Evolutionary conservation across 2,888 invertebrate genomes (phyloP).

Genomic region (Hipparchia semele): DNA sequence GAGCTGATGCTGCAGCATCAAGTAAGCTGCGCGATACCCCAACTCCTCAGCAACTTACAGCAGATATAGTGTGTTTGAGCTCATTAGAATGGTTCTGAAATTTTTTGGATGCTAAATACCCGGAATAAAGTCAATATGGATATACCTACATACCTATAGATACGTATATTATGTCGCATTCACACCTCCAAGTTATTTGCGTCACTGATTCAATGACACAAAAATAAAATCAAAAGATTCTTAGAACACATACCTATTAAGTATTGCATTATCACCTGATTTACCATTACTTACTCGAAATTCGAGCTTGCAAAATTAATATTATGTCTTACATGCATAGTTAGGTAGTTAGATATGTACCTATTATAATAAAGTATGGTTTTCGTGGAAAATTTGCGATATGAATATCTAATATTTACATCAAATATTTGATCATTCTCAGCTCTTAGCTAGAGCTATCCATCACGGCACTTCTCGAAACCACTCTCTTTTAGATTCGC

Average conservation of each 20-base stretch:
- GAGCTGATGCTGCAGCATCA: too few relatives aligned
- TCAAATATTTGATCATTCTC: slow-evolving; percentile 28
- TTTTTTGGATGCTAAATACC: too few relatives aligned
- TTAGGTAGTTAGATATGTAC: not conserved
- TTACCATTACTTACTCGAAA: slow-evolving; percentile 17
- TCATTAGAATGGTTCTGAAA: too few relatives aligned
- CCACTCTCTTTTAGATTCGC: not conserved
- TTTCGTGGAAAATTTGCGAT: slow-evolving; percentile 31
- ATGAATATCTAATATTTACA: slow-evolving; percentile 17
- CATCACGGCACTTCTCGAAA: slow-evolving; percentile 18
- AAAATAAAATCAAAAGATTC: slow-evolving; percentile 17
- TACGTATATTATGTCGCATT: not conserved
- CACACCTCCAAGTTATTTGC: slow-evolving; percentile 13
- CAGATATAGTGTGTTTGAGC: too few relatives aligned
- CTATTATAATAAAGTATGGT: too few relatives aligned
- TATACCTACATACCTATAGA: not conserved
- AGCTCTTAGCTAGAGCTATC: slow-evolving; percentile 9
- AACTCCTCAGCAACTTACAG: too few relatives aligned
- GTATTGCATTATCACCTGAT: not conserved
- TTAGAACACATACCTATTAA: slow-evolving; percentile 6
- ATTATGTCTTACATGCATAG: not conserved
- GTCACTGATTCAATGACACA: slow-evolving; percentile 5
- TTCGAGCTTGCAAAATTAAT: slow-evolving; percentile 4
- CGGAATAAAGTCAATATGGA: not conserved
- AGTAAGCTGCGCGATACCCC: too few relatives aligned